Percentiles rank a stretch among this genome's conserved stretches.
These are phyloP conservation scores for Microtus obscurus DNA, from an alignment of 2,797 vertebrate genomes.

Conservation along the genomic window DNA sequence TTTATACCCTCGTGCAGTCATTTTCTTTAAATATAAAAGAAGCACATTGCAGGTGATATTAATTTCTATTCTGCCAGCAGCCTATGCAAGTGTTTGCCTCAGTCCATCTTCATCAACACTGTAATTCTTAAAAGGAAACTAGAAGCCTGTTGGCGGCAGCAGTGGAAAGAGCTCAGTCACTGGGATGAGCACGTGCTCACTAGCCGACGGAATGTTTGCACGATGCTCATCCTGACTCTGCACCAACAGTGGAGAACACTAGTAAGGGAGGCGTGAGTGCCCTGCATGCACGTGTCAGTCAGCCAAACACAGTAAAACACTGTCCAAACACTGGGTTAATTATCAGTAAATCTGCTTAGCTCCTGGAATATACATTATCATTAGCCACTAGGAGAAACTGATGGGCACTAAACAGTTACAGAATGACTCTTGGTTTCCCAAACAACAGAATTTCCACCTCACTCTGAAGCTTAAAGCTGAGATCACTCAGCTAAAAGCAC, in stretches of 20 bases:
- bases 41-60: not conserved
- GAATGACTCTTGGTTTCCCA: constrained; percentile 15
- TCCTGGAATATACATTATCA: constrained; percentile 27
- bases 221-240: not conserved
- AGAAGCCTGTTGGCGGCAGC: not conserved
- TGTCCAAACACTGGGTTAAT: not conserved
- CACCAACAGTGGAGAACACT: not conserved
- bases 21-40: not conserved
- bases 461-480: constrained; percentile 33
- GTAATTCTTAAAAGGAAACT: not conserved
- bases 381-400: constrained; percentile 35
- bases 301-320: not conserved
- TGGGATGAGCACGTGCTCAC: not conserved
- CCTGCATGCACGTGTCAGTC: not conserved
- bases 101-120: not conserved
- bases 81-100: not conserved
- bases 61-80: not conserved
- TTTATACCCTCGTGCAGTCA: not conserved
- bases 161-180: not conserved
- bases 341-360: not conserved
- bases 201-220: not conserved
- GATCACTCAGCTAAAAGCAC: not conserved
- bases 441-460: constrained; percentile 57
- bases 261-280: not conserved
- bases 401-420: constrained; percentile 56